Evolutionary conservation across 64 coral and sea anemone genomes (phyloP), one percentile per base, ranked within the genome.

Genomic region (Astreopora myriophthalma): DNA sequence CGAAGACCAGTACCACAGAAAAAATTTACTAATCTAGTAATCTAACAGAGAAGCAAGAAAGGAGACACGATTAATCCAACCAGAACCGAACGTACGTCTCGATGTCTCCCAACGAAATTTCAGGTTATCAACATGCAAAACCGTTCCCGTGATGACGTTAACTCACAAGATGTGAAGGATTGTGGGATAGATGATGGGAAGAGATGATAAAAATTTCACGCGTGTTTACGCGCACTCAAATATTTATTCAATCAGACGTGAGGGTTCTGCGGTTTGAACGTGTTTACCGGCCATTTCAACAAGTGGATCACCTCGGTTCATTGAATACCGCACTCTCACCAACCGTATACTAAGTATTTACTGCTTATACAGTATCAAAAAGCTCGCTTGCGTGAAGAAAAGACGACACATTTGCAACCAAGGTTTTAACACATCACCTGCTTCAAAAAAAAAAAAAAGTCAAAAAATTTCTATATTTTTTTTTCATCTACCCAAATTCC

Each of bases 121-220:
- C 17, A 46, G n/a, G 11, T 78, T 35, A 75, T 75, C 35, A 77
- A 51, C 36, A 48, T 29, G 40, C 40, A n/a, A 63, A 83, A 83
- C 79, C 51, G 79, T 83, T 83, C 79, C 55, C 57, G 6, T 83
- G 79, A 83, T 83, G 79, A 83, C 79, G 79, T 83, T 31, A 83
- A 64, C 79, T 83, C 79, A 36, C 34, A 10, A 36, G 79, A 64
- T 64, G 20, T 39, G 79, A 63, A 32, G 79, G 19, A 63, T 83
- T 83, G 79, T 83, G 79, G 79, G 79, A 64, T 65, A 22, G 27
- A 83, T 6, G 38, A 63, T 22, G 30, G 32, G 17, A 12, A 13
- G 32, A 38, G 2, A 20, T 83, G 55, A 83, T 38, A n/a, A 65
- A 83, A 57, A 65, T 64, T n/a, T 20, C 20, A 16, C 79, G 52